Percentiles rank a stretch among this genome's conserved stretches.
Conservation (phyloP, 2,797 vertebrate genomes). For the Heterohyrax brucei region DNA sequence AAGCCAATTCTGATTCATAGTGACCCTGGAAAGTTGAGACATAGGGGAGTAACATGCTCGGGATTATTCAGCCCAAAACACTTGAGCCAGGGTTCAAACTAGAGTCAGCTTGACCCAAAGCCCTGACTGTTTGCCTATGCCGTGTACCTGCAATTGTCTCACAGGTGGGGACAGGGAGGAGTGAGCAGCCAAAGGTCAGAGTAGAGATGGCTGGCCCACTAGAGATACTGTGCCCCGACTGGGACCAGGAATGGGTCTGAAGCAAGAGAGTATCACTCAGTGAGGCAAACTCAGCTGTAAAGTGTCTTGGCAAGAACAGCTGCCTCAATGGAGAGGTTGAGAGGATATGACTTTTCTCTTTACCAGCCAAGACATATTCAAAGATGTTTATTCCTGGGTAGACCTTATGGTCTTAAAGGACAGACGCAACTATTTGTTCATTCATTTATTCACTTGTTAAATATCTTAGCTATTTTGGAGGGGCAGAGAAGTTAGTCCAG, state of each 20-base stretch:
- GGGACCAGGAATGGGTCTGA: neutral
- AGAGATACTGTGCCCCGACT: neutral
- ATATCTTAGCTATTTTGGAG: neutral
- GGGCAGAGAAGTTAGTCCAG: neutral
- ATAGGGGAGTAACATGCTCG: neutral
- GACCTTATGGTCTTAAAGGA: neutral
- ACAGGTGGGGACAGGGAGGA: neutral
- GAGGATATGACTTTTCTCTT: neutral
- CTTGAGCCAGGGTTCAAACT: neutral
- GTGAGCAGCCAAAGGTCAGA: neutral
- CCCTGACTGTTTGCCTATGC: neutral
- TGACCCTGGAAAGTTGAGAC: neutral
- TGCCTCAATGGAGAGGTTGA: neutral
- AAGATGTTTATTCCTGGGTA: neutral
- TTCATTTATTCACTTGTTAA: neutral
- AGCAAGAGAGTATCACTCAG: neutral
- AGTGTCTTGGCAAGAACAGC: neutral
- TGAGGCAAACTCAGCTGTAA: neutral
- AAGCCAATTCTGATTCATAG: no score
- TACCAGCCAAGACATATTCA: neutral
- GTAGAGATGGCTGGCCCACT: neutral
- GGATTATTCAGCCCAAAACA: constrained; percentile 50
- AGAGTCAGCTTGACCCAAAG: neutral
- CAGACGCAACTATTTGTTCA: neutral
- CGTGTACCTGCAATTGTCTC: neutral